Conservation (phyloP, 2,797 vertebrate genomes). For the Paratrypauchen microcephalus region DNA sequence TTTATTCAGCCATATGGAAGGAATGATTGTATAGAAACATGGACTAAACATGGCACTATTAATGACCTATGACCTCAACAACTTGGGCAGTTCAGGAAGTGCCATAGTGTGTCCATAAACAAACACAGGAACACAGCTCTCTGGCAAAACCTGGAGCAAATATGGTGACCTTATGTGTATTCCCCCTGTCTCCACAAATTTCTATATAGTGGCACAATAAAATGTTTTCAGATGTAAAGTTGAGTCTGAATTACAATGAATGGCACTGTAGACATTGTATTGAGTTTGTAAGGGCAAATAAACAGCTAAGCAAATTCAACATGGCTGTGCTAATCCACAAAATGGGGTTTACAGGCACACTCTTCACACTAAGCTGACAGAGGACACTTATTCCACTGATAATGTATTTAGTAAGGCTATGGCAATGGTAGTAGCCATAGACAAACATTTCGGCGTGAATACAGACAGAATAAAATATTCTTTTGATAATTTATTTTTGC, state of each 20-base stretch:
- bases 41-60: slow-evolving; percentile 11
- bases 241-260: background rate
- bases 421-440: background rate
- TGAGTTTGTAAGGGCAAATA: background rate
- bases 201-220: slow-evolving; percentile 17
- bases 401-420: background rate
- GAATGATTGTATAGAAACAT: background rate
- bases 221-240: slow-evolving; percentile 3
- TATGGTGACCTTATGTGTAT: slow-evolving; percentile 35
- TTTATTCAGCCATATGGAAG: background rate
- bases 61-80: slow-evolving; percentile 20
- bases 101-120: slow-evolving; percentile 32
- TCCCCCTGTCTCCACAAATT: slow-evolving; percentile 17
- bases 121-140: slow-evolving; percentile 22
- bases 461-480: no score
- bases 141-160: slow-evolving; percentile 37
- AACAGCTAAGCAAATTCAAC: background rate
- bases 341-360: background rate
- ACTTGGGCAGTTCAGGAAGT: slow-evolving; percentile 34
- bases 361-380: background rate
- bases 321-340: background rate
- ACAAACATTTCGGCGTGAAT: no score
- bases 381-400: background rate
- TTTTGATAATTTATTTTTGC: background rate
- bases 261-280: background rate